Evolutionary conservation across 2,113 vertebrate species (phyloP).

Genomic region (Notothenia rossii): DNA sequence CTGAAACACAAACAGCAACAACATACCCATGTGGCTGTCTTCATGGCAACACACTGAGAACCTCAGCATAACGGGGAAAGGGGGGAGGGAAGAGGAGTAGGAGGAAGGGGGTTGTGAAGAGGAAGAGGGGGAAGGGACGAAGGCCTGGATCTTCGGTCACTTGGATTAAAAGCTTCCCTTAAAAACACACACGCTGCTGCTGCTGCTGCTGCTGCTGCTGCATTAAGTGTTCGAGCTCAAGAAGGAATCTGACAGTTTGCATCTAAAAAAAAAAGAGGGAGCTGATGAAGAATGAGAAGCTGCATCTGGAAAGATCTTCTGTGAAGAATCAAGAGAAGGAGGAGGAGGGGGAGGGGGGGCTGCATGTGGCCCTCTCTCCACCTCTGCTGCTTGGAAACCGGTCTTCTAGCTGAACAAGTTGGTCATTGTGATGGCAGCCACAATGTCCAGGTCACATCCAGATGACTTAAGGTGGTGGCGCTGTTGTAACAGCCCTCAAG

Average conservation of each 20-base stretch:
- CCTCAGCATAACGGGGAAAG: constrained; percentile 49
- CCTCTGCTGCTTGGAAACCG: constrained; percentile 59
- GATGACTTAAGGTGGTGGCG: constrained; percentile 24
- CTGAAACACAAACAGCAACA: constrained; percentile 98
- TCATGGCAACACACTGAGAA: constrained; percentile 86
- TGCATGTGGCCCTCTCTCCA: constrained; percentile 10
- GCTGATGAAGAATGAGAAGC: constrained; percentile 55
- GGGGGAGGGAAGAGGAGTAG: background rate
- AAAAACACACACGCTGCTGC: constrained; percentile 36
- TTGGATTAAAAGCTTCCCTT: constrained; percentile 54
- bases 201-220: background rate
- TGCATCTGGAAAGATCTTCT: constrained; percentile 76
- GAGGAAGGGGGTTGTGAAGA: constrained; percentile 72
- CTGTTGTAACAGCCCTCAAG: background rate
- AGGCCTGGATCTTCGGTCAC: constrained; percentile 53
- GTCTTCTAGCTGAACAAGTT: constrained; percentile 54
- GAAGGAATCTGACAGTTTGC: constrained; percentile 36
- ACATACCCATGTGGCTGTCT: constrained; percentile 98
- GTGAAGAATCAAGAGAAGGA: constrained; percentile 45
- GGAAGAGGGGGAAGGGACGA: constrained; percentile 47
- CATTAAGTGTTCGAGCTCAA: constrained; percentile 52
- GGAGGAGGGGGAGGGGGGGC: constrained; percentile 6
- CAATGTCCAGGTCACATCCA: constrained; percentile 60
- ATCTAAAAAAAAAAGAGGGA: constrained; percentile 67
- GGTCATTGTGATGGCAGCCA: constrained; percentile 48